Percentiles rank a stretch among this genome's conserved stretches.
Conservation (phyloP, 2,888 invertebrate genomes). For the Watsonalla binaria region DNA sequence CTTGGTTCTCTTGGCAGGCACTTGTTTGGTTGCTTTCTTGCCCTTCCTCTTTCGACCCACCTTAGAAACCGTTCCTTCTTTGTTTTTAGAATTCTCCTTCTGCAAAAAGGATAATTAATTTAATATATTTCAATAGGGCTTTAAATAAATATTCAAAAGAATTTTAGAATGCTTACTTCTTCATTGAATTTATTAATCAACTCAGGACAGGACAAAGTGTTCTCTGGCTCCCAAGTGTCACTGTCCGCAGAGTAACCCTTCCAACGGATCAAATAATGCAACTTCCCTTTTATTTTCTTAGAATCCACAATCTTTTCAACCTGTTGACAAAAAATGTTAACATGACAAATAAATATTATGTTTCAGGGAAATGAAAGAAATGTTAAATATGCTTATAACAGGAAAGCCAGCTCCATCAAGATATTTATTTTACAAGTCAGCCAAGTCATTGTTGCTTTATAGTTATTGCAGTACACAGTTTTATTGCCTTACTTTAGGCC, state of each 20-base stretch:
- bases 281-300: constrained; percentile 82
- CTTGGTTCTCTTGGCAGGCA: constrained; percentile 49
- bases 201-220: constrained; percentile 83
- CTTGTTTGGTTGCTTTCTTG: constrained; percentile 36
- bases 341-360: too few relatives aligned
- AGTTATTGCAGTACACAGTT: too few relatives aligned
- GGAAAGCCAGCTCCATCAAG: too few relatives aligned
- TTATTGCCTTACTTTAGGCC: too few relatives aligned
- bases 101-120: constrained; percentile 22
- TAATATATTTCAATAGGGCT: not conserved
- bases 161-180: constrained; percentile 37
- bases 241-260: constrained; percentile 84
- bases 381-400: too few relatives aligned
- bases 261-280: constrained; percentile 87
- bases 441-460: too few relatives aligned
- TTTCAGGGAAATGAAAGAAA: too few relatives aligned
- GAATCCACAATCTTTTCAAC: constrained; percentile 85
- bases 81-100: constrained; percentile 62
- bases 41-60: constrained; percentile 52
- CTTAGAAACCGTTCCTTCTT: constrained; percentile 33
- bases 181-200: constrained; percentile 77
- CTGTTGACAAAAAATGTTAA: constrained; percentile 40
- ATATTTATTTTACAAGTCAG: too few relatives aligned
- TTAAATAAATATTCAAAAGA: too few relatives aligned
- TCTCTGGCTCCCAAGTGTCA: constrained; percentile 88